Evolutionary conservation across 2,888 invertebrate species (phyloP).

Genomic region (Habrosyne pyritoides): DNA sequence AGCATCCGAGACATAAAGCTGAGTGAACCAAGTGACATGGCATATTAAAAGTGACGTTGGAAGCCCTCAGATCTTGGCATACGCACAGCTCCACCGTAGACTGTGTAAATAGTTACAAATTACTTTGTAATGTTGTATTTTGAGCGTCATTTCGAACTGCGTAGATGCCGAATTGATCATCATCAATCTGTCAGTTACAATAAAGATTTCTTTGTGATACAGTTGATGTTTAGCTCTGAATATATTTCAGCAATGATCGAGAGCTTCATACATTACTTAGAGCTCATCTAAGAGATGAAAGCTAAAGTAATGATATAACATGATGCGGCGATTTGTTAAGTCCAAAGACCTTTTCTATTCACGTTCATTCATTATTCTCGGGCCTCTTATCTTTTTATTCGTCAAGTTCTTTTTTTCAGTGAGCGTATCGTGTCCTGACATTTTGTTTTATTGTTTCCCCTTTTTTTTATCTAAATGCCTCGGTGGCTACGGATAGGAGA

Average conservation of each 20-base stretch:
- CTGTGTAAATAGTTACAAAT: not conserved
- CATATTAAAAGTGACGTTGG: constrained; percentile 4
- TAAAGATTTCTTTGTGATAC: constrained; percentile 4
- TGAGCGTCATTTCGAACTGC: not conserved
- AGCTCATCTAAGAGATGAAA: constrained; percentile 10
- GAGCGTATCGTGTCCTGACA: constrained; percentile 17
- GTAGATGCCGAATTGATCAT: not conserved
- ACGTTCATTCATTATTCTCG: constrained; percentile 14
- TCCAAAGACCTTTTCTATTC: constrained; percentile 9
- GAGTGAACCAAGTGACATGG: constrained; percentile 35
- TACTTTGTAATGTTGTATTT: not conserved
- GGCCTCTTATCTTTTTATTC: constrained; percentile 14
- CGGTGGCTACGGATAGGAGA: constrained; percentile 5
- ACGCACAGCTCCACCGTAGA: constrained; percentile 2
- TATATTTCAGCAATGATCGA: not conserved
- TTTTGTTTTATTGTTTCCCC: constrained; percentile 3
- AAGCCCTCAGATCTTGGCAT: constrained; percentile 14
- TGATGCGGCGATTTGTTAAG: constrained; percentile 7
- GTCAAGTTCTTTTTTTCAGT: constrained; percentile 18
- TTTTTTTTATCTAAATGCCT: constrained; percentile 10
- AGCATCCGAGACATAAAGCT: constrained; percentile 49
- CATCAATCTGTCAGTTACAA: constrained; percentile 6
- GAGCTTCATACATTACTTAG: not conserved
- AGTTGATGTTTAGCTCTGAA: not conserved
- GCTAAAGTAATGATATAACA: constrained; percentile 9